Evolutionary conservation across 37 sponge, comb jelly and placozoan genomes (phyloP).

Genomic region (Tethya wilhelma): DNA sequence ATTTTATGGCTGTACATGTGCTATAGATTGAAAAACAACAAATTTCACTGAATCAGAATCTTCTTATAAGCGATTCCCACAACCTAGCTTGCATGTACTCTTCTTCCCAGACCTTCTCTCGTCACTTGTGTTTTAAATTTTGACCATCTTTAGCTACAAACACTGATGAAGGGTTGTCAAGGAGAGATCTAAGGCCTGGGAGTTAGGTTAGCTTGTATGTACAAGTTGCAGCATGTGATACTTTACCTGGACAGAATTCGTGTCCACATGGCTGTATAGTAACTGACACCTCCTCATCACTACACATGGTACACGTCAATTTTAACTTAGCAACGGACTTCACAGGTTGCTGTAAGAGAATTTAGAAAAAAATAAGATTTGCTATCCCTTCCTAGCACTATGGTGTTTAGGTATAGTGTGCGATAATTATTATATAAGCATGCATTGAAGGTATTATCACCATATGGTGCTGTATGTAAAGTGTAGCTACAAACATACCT

Average conservation of each 20-base stretch:
- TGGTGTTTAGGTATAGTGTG: background rate
- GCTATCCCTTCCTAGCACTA: background rate
- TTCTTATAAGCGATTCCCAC: no score
- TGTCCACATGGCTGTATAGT: conserved; percentile 85
- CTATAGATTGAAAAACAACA: no score
- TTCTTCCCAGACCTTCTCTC: no score
- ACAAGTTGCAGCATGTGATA: background rate
- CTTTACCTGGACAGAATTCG: conserved; percentile 75
- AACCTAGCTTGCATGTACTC: no score
- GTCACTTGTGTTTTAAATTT: no score
- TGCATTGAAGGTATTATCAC: background rate
- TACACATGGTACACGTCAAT: conserved; percentile 73
- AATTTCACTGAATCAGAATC: no score
- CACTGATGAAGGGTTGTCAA: no score
- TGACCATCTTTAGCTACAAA: no score
- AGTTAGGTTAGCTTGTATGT: background rate
- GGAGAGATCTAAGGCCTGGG: no score
- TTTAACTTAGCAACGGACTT: conserved; percentile 20
- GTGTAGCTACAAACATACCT: conserved; percentile 40
- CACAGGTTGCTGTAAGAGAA: conserved; percentile 40
- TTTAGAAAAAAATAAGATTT: background rate
- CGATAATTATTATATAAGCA: background rate
- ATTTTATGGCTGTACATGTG: no score
- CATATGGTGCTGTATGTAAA: background rate
- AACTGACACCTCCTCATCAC: conserved; percentile 57